phyloP scores from a whole-genome alignment of 1,140 invertebrate genomes.

The Bombyx mandarina region DNA sequence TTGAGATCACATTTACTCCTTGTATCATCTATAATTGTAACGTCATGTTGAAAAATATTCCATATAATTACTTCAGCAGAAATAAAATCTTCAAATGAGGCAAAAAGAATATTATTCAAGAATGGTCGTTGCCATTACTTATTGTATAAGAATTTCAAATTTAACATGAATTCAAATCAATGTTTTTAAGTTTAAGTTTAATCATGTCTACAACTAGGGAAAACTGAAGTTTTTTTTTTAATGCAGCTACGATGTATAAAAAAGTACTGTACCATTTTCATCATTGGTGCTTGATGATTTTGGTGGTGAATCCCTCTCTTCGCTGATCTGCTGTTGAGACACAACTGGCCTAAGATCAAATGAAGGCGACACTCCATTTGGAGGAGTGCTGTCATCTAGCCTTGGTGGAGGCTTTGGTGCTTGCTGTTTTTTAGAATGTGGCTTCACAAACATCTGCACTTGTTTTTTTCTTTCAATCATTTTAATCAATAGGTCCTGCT shows the following conservation, averaged over 20 bases:
- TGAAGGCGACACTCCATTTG: constrained; percentile 58
- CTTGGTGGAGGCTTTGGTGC: constrained; percentile 55
- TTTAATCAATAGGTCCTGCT: constrained; percentile 74
- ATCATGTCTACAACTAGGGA: no score
- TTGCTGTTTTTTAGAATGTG: constrained; percentile 42
- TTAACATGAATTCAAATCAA: no score
- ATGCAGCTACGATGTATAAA: no score
- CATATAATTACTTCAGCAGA: no score
- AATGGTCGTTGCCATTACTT: no score
- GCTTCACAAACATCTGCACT: constrained; percentile 44
- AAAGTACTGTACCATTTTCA: constrained; percentile 24
- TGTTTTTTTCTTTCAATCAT: constrained; percentile 77
- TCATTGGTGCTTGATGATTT: constrained; percentile 28
- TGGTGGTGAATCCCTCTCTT: constrained; percentile 45
- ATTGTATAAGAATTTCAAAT: no score
- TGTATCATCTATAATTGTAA: no score
- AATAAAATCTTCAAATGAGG: no score
- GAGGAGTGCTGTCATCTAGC: constrained; percentile 51
- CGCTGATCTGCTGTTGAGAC: constrained; percentile 53
- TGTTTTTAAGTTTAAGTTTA: no score
- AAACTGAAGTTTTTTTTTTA: no score
- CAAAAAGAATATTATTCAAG: no score
- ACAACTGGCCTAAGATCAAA: constrained; percentile 59
- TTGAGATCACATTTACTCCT: neutral
- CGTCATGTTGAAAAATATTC: no score